A percentile compares a stretch with the other conserved stretches of the same genome.
Evolutionary conservation across 2,113 vertebrate species (phyloP).

Genomic region (Zapus hudsonius): DNA sequence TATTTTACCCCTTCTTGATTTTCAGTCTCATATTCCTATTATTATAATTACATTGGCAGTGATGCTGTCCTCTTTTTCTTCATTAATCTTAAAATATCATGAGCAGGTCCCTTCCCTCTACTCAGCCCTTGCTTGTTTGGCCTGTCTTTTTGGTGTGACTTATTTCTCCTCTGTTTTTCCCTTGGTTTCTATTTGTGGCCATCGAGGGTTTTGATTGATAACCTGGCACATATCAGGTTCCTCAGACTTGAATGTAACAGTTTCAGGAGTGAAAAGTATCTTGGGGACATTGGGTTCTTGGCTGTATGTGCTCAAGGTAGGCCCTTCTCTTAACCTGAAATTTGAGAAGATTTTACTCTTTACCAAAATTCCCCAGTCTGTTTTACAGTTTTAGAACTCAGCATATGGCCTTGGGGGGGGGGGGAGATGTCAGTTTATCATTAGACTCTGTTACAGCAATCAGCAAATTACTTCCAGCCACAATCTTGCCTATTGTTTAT

Average conservation of each 20-base stretch:
- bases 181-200: not conserved
- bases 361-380: not conserved
- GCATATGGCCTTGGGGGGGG: not conserved
- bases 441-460: not conserved
- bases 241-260: not conserved
- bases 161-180: not conserved
- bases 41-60: no score
- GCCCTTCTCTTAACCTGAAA: not conserved
- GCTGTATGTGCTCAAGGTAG: not conserved
- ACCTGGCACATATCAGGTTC: not conserved
- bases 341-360: not conserved
- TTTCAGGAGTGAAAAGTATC: not conserved
- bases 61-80: not conserved
- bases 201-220: not conserved
- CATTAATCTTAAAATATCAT: not conserved
- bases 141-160: not conserved
- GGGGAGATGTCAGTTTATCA: not conserved
- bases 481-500: not conserved
- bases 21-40: not conserved
- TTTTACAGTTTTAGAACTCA: not conserved
- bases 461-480: not conserved
- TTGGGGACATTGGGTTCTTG: not conserved
- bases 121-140: not conserved
- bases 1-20: not conserved
- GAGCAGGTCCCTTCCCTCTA: not conserved